A percentile compares a stretch with the other conserved stretches of the same genome.
Conservation (phyloP, 2,113 vertebrate genomes). For the Lepisosteus oculatus region DNA sequence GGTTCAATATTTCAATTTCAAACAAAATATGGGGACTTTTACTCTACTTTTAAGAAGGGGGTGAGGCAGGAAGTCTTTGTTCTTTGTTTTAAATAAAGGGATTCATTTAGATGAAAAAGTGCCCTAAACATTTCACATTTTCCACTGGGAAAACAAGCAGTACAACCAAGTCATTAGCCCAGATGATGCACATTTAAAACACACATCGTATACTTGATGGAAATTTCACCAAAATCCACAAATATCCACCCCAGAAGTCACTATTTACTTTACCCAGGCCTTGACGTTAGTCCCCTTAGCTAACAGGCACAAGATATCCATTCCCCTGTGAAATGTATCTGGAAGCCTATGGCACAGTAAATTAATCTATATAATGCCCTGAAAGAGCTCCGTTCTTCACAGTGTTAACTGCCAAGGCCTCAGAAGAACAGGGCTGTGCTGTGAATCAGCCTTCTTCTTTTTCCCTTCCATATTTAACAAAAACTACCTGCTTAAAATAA, state of each 20-base stretch:
- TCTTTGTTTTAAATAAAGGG: constrained; percentile 11
- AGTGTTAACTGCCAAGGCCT: constrained; percentile 66
- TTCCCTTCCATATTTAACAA: neutral
- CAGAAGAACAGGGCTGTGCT: constrained; percentile 63
- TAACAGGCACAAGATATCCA: constrained; percentile 36
- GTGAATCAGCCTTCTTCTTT: constrained; percentile 56
- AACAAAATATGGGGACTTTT: no score
- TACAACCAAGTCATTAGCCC: constrained; percentile 36
- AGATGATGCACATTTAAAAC: constrained; percentile 42
- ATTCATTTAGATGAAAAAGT: constrained; percentile 33
- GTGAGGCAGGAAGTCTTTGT: neutral
- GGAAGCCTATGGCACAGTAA: constrained; percentile 60
- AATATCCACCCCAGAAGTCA: constrained; percentile 47
- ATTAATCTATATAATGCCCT: constrained; percentile 77
- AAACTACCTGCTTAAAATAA: constrained; percentile 9
- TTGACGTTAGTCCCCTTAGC: constrained; percentile 35
- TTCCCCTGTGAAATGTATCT: constrained; percentile 54
- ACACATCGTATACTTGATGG: constrained; percentile 25
- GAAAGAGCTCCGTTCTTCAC: constrained; percentile 71
- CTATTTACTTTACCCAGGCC: constrained; percentile 48
- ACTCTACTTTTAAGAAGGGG: neutral
- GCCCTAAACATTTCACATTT: constrained; percentile 18
- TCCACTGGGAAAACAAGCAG: constrained; percentile 31
- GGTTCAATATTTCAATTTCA: no score
- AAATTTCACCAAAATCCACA: constrained; percentile 7